Conservation (phyloP, 2,113 vertebrate species). For the Urocolius indicus region DNA sequence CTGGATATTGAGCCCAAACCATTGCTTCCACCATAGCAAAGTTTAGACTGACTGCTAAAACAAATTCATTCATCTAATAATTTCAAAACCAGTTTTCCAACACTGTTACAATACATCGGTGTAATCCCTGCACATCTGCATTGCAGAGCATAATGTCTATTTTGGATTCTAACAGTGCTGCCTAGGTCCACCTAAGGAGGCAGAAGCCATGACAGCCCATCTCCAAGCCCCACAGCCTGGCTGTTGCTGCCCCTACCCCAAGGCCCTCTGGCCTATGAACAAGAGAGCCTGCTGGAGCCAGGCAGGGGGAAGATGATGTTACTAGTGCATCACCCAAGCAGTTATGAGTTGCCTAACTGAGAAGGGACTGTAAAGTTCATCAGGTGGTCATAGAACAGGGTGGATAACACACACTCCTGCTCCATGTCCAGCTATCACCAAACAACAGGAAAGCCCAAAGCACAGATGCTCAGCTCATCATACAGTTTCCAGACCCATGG, state of each 20-base stretch:
- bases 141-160: neutral
- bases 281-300: neutral
- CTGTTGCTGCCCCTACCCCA: fast-evolving
- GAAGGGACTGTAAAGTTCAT: neutral
- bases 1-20: neutral
- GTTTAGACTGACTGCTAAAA: neutral
- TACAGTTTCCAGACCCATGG: fast-evolving
- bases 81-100: neutral
- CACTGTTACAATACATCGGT: neutral
- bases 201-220: neutral
- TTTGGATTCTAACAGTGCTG: neutral
- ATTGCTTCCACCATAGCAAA: neutral
- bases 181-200: neutral
- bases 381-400: fast-evolving
- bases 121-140: neutral
- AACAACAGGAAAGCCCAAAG: neutral
- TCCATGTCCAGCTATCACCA: neutral
- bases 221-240: neutral
- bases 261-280: fast-evolving
- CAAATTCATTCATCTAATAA: neutral
- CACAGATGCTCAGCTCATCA: fast-evolving
- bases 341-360: neutral
- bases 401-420: neutral
- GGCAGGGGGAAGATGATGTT: neutral
- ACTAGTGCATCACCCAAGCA: fast-evolving